A percentile compares a stretch with the other conserved stretches of the same genome.
These are phyloP conservation scores for Drosophila athabasca DNA, from an alignment of 1,140 invertebrate genomes.

Conservation along the genomic window DNA sequence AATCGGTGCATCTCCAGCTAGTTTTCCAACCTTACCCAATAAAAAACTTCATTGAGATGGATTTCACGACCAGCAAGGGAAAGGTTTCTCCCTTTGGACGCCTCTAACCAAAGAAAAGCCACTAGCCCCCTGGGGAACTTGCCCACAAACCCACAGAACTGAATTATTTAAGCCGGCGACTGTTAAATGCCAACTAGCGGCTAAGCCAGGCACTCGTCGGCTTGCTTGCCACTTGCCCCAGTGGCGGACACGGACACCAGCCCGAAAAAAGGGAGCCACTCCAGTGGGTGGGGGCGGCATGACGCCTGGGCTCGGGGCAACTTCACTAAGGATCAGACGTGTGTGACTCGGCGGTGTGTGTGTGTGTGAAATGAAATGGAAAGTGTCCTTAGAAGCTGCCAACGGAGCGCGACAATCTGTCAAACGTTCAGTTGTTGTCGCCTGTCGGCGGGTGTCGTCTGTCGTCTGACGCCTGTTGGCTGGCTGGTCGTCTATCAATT, in stretches of 20 bases:
- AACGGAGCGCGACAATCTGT: slow-evolving; percentile 69
- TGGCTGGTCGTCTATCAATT: slow-evolving; percentile 65
- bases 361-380: slow-evolving; percentile 58
- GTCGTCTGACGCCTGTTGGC: slow-evolving; percentile 35
- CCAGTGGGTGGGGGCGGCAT: background rate
- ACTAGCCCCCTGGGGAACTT: slow-evolving; percentile 5
- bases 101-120: background rate
- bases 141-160: slow-evolving; percentile 24
- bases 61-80: background rate
- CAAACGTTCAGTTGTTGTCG: slow-evolving; percentile 54
- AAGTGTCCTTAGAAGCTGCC: slow-evolving; percentile 58
- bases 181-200: slow-evolving; percentile 52
- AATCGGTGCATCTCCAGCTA: background rate
- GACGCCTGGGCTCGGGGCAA: background rate
- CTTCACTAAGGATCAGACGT: slow-evolving; percentile 29
- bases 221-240: slow-evolving; percentile 41
- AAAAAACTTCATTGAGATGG: no score
- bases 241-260: slow-evolving; percentile 4
- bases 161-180: slow-evolving; percentile 46
- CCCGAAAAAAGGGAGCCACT: slow-evolving; percentile 20
- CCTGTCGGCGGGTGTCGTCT: slow-evolving; percentile 12
- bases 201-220: slow-evolving; percentile 47
- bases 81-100: background rate
- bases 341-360: slow-evolving; percentile 26
- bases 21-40: no score